phyloP scores from a whole-genome alignment of 2,888 invertebrate species.

The Pristionchus japonicus region DNA sequence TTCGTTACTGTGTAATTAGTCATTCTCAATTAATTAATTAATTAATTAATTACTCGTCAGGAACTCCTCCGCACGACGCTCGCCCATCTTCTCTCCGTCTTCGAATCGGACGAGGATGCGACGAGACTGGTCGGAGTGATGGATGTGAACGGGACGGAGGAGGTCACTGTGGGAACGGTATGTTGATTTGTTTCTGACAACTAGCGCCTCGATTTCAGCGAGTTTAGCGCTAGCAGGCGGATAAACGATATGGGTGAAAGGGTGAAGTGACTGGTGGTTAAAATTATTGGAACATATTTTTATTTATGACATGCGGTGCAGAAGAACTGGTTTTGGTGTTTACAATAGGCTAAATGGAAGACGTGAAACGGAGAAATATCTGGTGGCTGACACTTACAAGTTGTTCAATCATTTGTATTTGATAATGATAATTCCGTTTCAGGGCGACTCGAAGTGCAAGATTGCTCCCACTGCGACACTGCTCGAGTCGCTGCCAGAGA shows the following conservation, averaged over 20 bases:
- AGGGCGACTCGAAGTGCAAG: not conserved
- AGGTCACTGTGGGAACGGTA: not conserved
- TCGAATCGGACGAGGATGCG: not conserved
- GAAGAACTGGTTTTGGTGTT: too few species aligned
- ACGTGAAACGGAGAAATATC: too few species aligned
- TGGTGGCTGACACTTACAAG: not conserved
- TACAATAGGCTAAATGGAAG: too few species aligned
- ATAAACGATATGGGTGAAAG: too few species aligned
- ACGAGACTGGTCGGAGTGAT: not conserved
- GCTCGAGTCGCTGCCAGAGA: not conserved
- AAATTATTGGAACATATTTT: too few species aligned
- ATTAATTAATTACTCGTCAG: too few species aligned
- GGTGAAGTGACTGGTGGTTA: too few species aligned
- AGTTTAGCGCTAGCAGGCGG: too few species aligned
- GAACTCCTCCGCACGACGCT: not conserved
- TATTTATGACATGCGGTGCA: too few species aligned
- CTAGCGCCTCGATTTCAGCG: too few species aligned
- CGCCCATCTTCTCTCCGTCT: conserved; percentile 15
- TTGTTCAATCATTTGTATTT: not conserved
- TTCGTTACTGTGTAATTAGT: too few species aligned
- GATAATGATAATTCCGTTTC: not conserved
- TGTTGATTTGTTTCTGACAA: not conserved
- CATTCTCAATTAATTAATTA: not conserved
- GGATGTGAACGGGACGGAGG: not conserved
- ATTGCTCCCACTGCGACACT: not conserved